Evolutionary conservation across 1,140 invertebrate genomes (phyloP).

Genomic region (Lepidurus couesii): DNA sequence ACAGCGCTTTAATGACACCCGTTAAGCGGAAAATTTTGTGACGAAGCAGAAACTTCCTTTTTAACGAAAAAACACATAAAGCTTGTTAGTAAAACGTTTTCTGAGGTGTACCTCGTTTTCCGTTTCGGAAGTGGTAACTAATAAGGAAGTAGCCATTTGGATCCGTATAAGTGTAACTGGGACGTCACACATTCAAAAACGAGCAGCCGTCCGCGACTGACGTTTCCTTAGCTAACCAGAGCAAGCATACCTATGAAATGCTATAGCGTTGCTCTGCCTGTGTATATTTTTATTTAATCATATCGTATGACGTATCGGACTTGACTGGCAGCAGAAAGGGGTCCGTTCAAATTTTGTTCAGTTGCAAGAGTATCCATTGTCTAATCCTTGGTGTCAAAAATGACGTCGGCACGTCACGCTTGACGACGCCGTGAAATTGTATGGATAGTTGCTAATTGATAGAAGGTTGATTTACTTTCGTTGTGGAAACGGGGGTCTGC

Average conservation of each 20-base stretch:
- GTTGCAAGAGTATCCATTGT: neutral
- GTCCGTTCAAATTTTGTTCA: neutral
- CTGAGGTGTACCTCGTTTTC: slow-evolving; percentile 5
- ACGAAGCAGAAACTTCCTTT: neutral
- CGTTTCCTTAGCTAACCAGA: neutral
- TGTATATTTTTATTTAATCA: neutral
- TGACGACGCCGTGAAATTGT: neutral
- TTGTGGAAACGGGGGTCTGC: neutral
- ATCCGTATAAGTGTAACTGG: neutral
- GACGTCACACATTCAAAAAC: neutral
- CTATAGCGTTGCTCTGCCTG: neutral
- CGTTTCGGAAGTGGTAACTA: slow-evolving; percentile 18
- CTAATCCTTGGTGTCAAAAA: neutral
- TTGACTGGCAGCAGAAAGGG: slow-evolving; percentile 14
- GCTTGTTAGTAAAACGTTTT: neutral
- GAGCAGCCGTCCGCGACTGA: neutral
- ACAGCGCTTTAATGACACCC: neutral
- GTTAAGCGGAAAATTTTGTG: neutral
- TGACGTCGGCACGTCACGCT: neutral
- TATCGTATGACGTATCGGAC: neutral
- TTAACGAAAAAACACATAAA: neutral
- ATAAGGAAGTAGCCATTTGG: slow-evolving; percentile 9
- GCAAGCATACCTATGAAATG: neutral
- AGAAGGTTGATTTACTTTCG: neutral
- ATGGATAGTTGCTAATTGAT: neutral